Evolutionary conservation across 2,888 invertebrate species (phyloP), one percentile per base, ranked within the genome.

Genomic region (Ptychoptera albimana): DNA sequence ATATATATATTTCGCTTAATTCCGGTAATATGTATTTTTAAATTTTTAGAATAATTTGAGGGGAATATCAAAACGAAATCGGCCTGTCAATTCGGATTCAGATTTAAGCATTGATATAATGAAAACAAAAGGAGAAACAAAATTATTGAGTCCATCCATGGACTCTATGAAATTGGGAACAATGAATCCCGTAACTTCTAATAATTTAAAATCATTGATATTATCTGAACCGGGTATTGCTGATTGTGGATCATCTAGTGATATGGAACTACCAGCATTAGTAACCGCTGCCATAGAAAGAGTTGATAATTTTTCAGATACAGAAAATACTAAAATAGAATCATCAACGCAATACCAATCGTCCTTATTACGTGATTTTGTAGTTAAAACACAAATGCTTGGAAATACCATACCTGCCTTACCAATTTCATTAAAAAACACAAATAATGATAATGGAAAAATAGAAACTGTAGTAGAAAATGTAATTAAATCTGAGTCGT

Each of bases 231-330:
- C 23, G 61, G 23, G 61, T 61, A 58, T 64, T 57, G 4, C 55
- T 60, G 56, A 60, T 40, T 57, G 60, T 50, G 55, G 61, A 38
- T 61, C 70, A 42, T 81, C 80, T 35, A 77, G 82, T 55, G 82
- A 83, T 62, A 80, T 80, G 71, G 83, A 83, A 60, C 67, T 82
- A 46, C 77, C 81, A 7, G 77, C 77, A 44, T 67, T 82, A 46
- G 82, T 83, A n/a, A 79, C 76, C 54, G 82, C 80, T 13, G 77
- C 82, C 41, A 82, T 84, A 49, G 80, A 82, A 57, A 70, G 83
- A 49, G 79, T 82, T 6, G 81, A 79, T 44, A 79, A 78, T 37
- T 77, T 80, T 34, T 82, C 81, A 2, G 83, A 83, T 58, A 80
- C 77, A 47, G 82, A 82, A 57, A 69, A 68, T 51, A 70, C 71